phyloP scores from a whole-genome alignment of 2,113 vertebrate genomes.

The Colinus virginianus region DNA sequence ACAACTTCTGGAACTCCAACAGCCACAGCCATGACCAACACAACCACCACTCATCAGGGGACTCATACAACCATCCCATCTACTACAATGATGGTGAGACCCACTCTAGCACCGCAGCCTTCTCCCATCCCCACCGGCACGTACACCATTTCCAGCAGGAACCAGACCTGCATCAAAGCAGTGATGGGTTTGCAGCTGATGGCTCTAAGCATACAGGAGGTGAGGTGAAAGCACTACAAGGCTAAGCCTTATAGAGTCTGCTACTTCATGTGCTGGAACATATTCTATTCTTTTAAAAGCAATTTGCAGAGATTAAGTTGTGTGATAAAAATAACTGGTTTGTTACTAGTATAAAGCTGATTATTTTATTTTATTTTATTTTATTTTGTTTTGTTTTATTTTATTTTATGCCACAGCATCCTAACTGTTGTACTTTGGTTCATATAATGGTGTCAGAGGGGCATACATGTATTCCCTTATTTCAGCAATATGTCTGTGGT shows the following conservation, averaged over 20 bases:
- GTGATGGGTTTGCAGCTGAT: constrained; percentile 82
- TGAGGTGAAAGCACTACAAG: constrained; percentile 25
- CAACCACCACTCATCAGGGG: background rate
- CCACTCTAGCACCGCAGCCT: constrained; percentile 27
- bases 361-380: too few species aligned
- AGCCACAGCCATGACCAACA: background rate
- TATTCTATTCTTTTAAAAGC: background rate
- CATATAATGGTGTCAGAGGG: background rate
- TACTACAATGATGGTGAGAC: background rate
- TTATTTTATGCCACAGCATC: background rate
- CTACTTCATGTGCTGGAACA: background rate
- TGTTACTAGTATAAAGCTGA: background rate
- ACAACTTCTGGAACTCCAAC: background rate
- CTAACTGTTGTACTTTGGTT: background rate
- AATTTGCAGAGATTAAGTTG: background rate
- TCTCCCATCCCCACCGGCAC: constrained; percentile 61
- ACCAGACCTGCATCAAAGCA: constrained; percentile 79
- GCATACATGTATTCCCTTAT: fast-evolving
- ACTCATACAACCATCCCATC: background rate
- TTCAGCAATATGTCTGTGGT: background rate
- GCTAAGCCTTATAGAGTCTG: background rate
- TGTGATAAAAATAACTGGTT: background rate
- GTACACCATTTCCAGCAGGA: constrained; percentile 76
- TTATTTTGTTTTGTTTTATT: too few species aligned
- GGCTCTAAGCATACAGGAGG: constrained; percentile 64